These are phyloP conservation scores for Nymphalis polychloros DNA, from an alignment of 2,888 invertebrate species.

Conservation along the genomic window DNA sequence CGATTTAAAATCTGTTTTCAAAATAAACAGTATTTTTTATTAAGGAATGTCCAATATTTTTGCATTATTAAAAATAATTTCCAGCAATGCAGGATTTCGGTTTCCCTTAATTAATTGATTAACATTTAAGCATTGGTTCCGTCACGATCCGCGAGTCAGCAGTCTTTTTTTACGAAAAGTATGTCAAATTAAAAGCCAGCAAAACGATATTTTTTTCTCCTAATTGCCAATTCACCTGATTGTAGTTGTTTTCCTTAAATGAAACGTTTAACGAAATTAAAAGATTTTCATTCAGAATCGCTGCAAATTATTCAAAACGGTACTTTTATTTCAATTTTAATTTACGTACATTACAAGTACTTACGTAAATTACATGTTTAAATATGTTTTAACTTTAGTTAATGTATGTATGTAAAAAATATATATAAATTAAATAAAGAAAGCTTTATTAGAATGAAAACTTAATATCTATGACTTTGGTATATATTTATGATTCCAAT, in stretches of 20 bases:
- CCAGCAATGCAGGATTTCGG: neutral
- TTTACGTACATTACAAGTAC: too few relatives aligned
- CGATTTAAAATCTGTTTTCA: too few relatives aligned
- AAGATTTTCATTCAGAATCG: neutral
- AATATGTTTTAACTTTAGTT: too few relatives aligned
- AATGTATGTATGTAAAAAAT: too few relatives aligned
- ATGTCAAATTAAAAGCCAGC: constrained; percentile 9
- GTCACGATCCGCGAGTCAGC: constrained; percentile 16
- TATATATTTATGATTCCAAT: too few relatives aligned
- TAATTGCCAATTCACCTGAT: constrained; percentile 24
- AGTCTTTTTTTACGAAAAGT: constrained; percentile 5
- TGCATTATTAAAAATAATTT: neutral
- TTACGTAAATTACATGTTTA: too few relatives aligned
- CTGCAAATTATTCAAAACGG: neutral
- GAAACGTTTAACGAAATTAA: neutral
- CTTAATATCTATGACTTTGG: too few relatives aligned
- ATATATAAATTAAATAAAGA: too few relatives aligned
- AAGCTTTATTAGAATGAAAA: too few relatives aligned
- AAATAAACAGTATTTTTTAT: too few relatives aligned
- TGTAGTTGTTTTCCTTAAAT: neutral
- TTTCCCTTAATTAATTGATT: constrained; percentile 13
- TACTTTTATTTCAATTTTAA: too few relatives aligned
- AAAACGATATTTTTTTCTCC: constrained; percentile 3
- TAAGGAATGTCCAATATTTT: neutral
- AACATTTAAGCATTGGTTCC: neutral